A percentile compares a stretch with the other conserved stretches of the same genome.
phyloP scores from a whole-genome alignment of 2,113 vertebrate genomes.

The Clarias magur region DNA sequence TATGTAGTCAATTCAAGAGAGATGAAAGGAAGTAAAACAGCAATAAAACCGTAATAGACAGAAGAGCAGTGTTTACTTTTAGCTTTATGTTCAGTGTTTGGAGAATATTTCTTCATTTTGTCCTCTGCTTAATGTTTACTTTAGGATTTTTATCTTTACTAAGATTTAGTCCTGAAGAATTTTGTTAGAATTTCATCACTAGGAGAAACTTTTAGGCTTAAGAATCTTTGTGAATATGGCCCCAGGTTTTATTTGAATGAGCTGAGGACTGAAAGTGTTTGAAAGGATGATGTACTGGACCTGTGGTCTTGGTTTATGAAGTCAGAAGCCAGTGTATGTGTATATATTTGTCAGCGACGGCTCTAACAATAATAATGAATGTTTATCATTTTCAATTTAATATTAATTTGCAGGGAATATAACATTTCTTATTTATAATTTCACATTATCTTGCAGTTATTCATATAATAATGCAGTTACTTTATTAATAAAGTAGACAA shows the following conservation, averaged over 20 bases:
- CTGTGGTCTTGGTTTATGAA: background rate
- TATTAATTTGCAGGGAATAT: background rate
- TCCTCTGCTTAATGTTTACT: too few species aligned
- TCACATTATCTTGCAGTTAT: background rate
- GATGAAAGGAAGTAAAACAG: too few species aligned
- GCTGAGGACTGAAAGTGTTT: background rate
- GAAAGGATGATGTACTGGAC: background rate
- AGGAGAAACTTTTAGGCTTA: too few species aligned
- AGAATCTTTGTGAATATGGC: too few species aligned
- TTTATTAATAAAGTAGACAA: background rate
- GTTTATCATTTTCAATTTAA: background rate
- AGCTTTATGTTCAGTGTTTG: too few species aligned
- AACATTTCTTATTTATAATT: background rate
- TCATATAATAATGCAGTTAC: background rate
- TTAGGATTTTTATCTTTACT: too few species aligned
- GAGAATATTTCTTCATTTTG: too few species aligned
- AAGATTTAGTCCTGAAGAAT: too few species aligned
- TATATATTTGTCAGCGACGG: background rate
- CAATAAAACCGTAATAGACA: too few species aligned
- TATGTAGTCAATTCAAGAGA: too few species aligned
- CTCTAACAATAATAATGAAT: background rate
- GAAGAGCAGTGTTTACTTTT: too few species aligned
- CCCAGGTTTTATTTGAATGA: background rate
- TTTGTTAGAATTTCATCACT: too few species aligned
- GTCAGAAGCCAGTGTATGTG: background rate